Evolutionary conservation across 2,113 vertebrate genomes (phyloP).

Genomic region (Ophiodon elongatus): DNA sequence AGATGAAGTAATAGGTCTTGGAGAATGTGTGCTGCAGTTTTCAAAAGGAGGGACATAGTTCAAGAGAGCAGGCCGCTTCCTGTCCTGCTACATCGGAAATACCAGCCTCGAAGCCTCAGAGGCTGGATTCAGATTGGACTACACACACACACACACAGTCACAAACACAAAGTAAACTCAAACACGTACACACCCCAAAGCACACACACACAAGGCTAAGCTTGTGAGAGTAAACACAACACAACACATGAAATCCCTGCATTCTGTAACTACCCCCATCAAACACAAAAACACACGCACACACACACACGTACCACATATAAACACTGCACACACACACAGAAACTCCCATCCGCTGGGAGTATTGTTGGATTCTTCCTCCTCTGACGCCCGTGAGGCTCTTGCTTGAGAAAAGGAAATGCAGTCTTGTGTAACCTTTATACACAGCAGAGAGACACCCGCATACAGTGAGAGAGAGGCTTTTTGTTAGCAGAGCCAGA

Average conservation of each 20-base stretch:
- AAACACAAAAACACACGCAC: neutral
- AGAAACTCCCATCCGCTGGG: slow-evolving; percentile 61
- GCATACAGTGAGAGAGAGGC: slow-evolving; percentile 6
- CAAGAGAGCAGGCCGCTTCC: slow-evolving; percentile 43
- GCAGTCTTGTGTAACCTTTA: slow-evolving; percentile 53
- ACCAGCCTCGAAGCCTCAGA: slow-evolving; percentile 66
- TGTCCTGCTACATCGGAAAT: slow-evolving; percentile 76
- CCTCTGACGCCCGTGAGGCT: slow-evolving; percentile 57
- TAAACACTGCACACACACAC: slow-evolving; percentile 22
- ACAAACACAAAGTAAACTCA: slow-evolving; percentile 22
- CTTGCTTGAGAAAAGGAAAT: slow-evolving; percentile 70
- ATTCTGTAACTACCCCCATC: slow-evolving; percentile 13
- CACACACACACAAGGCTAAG: slow-evolving; percentile 20
- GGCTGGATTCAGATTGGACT: slow-evolving; percentile 37
- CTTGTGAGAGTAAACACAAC: slow-evolving; percentile 42
- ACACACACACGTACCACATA: slow-evolving; percentile 32
- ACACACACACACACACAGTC: slow-evolving; percentile 21
- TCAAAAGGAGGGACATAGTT: slow-evolving; percentile 37
- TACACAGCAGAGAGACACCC: slow-evolving; percentile 18
- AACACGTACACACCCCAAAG: slow-evolving; percentile 28
- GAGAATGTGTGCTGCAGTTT: slow-evolving; percentile 1
- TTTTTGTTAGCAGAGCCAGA: slow-evolving; percentile 31
- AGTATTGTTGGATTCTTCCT: slow-evolving; percentile 75
- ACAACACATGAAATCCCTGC: slow-evolving; percentile 10
- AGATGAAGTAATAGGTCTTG: slow-evolving; percentile 1